These are phyloP conservation scores for Carassius gibelio DNA, from an alignment of 2,113 vertebrate species.

Conservation along the genomic window DNA sequence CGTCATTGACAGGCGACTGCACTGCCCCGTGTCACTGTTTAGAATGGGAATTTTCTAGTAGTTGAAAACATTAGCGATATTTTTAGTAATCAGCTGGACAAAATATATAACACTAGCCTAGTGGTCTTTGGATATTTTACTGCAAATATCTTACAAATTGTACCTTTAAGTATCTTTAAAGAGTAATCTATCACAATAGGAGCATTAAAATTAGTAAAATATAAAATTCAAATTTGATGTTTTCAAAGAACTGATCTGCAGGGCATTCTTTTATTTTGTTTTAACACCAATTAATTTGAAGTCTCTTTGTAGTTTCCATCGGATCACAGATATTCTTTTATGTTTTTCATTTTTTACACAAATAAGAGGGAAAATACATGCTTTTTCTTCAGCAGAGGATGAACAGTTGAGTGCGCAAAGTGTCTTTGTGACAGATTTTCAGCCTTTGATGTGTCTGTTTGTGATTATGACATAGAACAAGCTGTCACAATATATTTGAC, in stretches of 20 bases:
- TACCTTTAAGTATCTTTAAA: background rate
- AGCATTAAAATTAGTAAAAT: background rate
- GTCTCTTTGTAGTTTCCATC: constrained; percentile 14
- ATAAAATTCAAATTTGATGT: background rate
- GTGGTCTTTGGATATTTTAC: too few relatives aligned
- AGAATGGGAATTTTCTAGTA: too few relatives aligned
- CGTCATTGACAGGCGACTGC: too few relatives aligned
- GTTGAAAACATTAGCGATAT: too few relatives aligned
- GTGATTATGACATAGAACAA: background rate
- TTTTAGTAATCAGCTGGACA: too few relatives aligned
- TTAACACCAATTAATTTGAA: constrained; percentile 5
- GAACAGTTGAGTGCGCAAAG: background rate
- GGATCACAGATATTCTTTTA: background rate
- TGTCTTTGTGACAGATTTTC: background rate
- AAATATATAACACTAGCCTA: too few relatives aligned
- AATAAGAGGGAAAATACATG: background rate
- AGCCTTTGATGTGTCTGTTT: constrained; percentile 3
- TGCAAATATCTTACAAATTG: too few relatives aligned
- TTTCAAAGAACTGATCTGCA: background rate
- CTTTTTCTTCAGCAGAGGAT: constrained; percentile 1
- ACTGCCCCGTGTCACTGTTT: too few relatives aligned
- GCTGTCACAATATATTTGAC: constrained; percentile 22
- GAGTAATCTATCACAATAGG: background rate
- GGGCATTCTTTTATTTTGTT: background rate
- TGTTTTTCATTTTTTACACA: background rate